These are phyloP conservation scores for Drosophila setosimentum DNA, from an alignment of 2,888 invertebrate genomes.

Conservation along the genomic window DNA sequence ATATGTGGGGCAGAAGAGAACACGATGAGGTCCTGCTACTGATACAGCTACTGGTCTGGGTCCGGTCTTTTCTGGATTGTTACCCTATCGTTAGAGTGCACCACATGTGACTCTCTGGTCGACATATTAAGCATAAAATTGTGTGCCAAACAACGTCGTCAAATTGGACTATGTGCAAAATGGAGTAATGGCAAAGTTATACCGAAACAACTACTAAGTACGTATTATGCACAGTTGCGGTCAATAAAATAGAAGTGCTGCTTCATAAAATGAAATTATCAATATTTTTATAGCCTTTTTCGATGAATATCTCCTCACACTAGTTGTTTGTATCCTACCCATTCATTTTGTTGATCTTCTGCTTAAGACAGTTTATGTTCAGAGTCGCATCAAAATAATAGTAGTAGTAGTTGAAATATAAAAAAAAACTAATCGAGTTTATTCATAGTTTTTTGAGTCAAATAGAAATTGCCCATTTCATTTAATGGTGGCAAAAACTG, in stretches of 20 bases:
- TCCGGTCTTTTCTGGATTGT: conserved; percentile 2
- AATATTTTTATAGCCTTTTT: neutral
- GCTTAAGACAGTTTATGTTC: neutral
- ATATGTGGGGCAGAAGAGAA: conserved; percentile 18
- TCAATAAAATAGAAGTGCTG: neutral
- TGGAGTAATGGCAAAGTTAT: conserved; percentile 31
- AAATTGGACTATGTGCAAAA: conserved; percentile 67
- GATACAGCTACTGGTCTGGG: conserved; percentile 15
- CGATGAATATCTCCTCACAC: no score
- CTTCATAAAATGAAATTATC: neutral
- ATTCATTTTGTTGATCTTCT: no score
- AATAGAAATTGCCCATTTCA: no score
- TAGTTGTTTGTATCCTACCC: no score
- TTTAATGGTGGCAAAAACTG: neutral
- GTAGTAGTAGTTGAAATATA: neutral
- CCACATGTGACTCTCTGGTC: conserved; percentile 68
- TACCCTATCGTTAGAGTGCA: conserved; percentile 31
- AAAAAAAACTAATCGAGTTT: neutral
- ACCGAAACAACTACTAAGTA: conserved; percentile 18
- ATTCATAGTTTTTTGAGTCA: neutral
- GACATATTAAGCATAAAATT: conserved; percentile 78
- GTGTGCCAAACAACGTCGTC: conserved; percentile 73
- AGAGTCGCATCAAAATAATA: neutral
- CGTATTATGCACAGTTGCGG: conserved; percentile 5
- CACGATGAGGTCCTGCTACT: conserved; percentile 6